Evolutionary conservation across 2,797 vertebrate species (phyloP).

Genomic region (Muscicapa comitata): DNA sequence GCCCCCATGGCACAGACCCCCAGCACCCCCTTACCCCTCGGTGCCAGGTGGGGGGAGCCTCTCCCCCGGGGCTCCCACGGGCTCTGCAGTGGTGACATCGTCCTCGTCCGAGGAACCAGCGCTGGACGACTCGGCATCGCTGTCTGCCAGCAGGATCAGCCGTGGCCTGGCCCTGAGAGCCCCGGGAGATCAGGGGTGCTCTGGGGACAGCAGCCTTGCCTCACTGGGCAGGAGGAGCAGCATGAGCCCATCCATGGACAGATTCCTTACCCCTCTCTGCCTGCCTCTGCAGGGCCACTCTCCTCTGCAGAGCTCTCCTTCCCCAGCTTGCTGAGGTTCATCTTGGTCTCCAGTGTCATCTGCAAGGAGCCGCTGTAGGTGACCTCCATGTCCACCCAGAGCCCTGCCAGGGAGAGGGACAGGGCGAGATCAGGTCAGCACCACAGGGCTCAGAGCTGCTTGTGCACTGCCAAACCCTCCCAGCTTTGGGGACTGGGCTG

Average conservation of each 20-base stretch:
- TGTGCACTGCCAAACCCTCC: not conserved
- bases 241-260: not conserved
- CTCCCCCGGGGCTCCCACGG: slow-evolving; percentile 71
- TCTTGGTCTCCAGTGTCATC: slow-evolving; percentile 91
- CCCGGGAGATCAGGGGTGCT: not conserved
- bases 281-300: slow-evolving; percentile 35
- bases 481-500: fast-evolving
- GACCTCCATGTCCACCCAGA: slow-evolving; percentile 88
- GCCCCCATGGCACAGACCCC: fast-evolving
- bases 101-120: slow-evolving; percentile 89
- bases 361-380: slow-evolving; percentile 85
- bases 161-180: slow-evolving; percentile 12
- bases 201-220: not conserved
- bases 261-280: slow-evolving; percentile 68
- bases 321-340: slow-evolving; percentile 88
- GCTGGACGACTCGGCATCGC: slow-evolving; percentile 88
- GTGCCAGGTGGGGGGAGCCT: slow-evolving; percentile 46
- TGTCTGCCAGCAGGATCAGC: slow-evolving; percentile 82
- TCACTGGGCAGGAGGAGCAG: not conserved
- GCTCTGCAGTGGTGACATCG: slow-evolving; percentile 73
- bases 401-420: slow-evolving; percentile 68
- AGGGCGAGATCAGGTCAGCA: not conserved
- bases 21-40: slow-evolving; percentile 76
- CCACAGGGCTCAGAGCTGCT: not conserved
- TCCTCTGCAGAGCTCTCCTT: slow-evolving; percentile 79